Percentiles rank a stretch among this genome's conserved stretches.
Evolutionary conservation across 2,113 vertebrate genomes (phyloP).

Genomic region (Danionella cerebrum): DNA sequence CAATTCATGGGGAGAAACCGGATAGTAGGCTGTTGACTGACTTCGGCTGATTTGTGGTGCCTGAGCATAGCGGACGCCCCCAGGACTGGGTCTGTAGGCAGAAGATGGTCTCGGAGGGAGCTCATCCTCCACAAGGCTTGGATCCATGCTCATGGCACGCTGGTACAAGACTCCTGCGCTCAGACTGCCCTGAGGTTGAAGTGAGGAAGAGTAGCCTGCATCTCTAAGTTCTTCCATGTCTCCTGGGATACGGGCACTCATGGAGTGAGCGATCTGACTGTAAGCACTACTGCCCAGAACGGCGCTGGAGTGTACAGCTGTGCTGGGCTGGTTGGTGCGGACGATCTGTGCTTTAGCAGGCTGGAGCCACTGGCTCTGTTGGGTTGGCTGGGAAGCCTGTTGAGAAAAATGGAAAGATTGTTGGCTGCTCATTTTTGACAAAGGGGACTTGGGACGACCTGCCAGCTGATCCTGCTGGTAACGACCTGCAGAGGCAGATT

Average conservation of each 20-base stretch:
- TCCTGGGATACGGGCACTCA: conserved; percentile 77
- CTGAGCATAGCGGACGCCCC: conserved; percentile 65
- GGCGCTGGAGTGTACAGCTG: conserved; percentile 45
- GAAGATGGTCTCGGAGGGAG: conserved; percentile 75
- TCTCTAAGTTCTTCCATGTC: conserved; percentile 66
- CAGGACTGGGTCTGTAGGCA: conserved; percentile 55
- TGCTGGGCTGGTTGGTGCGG: conserved; percentile 77
- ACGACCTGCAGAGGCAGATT: conserved; percentile 68
- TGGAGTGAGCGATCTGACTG: conserved; percentile 77
- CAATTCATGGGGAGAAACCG: conserved; percentile 77
- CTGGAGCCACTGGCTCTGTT: conserved; percentile 80
- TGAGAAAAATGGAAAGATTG: conserved; percentile 78
- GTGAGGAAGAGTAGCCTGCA: conserved; percentile 61
- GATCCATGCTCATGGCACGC: conserved; percentile 56
- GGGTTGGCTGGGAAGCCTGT: conserved; percentile 69
- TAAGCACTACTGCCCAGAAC: conserved; percentile 69
- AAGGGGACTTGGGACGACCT: conserved; percentile 73
- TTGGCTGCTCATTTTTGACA: conserved; percentile 76
- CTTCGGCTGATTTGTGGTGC: conserved; percentile 85
- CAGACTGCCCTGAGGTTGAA: conserved; percentile 76
- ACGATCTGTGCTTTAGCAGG: conserved; percentile 83
- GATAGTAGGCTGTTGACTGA: conserved; percentile 90
- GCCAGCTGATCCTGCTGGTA: conserved; percentile 79
- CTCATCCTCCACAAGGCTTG: conserved; percentile 71
- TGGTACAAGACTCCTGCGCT: conserved; percentile 56